These are phyloP conservation scores for Perodicticus potto DNA, from an alignment of 2,797 vertebrate species.

Conservation along the genomic window DNA sequence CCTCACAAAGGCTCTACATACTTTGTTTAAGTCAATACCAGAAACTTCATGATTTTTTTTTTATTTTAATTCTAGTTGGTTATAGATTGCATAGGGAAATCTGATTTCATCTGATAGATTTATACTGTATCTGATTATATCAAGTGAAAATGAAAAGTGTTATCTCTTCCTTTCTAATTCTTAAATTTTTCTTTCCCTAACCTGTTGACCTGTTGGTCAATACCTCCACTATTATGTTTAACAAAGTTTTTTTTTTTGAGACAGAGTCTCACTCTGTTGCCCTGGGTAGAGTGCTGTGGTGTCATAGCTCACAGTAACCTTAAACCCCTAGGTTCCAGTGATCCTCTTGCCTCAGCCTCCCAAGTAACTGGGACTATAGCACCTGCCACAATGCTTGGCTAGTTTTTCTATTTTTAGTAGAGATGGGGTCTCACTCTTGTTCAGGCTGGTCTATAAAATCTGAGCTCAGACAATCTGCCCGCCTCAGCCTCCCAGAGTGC, in stretches of 20 bases:
- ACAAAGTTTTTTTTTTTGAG: not conserved
- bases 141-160: not conserved
- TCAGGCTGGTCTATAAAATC: too few species aligned
- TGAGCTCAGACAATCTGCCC: too few species aligned
- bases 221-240: conserved; percentile 4
- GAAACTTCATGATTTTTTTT: not conserved
- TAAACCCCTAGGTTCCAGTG: too few species aligned
- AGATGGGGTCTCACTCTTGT: too few species aligned
- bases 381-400: too few species aligned
- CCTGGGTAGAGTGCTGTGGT: too few species aligned
- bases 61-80: conserved; percentile 34
- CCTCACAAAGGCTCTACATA: not conserved
- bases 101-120: not conserved
- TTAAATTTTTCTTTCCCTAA: conserved; percentile 33
- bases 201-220: not conserved
- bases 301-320: too few species aligned
- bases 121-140: not conserved
- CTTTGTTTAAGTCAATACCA: conserved; percentile 23
- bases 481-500: too few species aligned
- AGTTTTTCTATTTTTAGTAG: too few species aligned
- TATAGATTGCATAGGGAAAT: conserved; percentile 32
- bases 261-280: too few species aligned
- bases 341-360: too few species aligned
- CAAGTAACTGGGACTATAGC: too few species aligned
- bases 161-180: not conserved